Evolutionary conservation across 2,113 vertebrate species (phyloP).

Genomic region (Lanius ludovicianus): DNA sequence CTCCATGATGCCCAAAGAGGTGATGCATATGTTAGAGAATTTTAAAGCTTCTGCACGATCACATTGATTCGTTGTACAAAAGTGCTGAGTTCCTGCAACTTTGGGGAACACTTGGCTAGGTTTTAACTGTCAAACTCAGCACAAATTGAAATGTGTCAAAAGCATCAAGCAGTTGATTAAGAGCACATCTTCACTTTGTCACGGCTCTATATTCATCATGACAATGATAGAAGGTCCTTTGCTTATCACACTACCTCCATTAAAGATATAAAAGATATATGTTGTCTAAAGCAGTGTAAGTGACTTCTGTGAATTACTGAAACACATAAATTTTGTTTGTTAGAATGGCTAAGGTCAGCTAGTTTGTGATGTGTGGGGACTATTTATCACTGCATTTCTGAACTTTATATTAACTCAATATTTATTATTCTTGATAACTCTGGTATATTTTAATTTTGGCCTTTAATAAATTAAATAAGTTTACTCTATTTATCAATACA

Average conservation of each 20-base stretch:
- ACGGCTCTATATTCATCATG: neutral
- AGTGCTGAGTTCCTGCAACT: too few species aligned
- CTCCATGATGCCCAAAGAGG: too few species aligned
- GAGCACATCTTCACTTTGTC: neutral
- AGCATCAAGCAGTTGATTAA: slow-evolving; percentile 1
- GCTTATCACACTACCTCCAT: neutral
- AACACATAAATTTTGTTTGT: neutral
- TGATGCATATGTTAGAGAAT: too few species aligned
- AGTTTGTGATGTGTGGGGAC: neutral
- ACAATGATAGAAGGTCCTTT: neutral
- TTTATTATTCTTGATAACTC: neutral
- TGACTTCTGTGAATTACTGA: neutral
- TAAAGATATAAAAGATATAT: neutral
- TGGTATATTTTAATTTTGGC: neutral
- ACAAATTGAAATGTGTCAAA: slow-evolving; percentile 28
- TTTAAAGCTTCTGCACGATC: too few species aligned
- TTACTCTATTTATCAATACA: neutral
- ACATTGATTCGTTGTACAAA: too few species aligned
- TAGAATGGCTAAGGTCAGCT: neutral
- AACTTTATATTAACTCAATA: neutral
- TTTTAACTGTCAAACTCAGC: neutral
- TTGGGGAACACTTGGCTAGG: neutral
- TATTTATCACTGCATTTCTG: neutral
- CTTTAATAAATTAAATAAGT: neutral
- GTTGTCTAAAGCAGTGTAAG: neutral